These are phyloP conservation scores for Drosophila littoralis DNA, from an alignment of 1,140 invertebrate genomes.

Conservation along the genomic window DNA sequence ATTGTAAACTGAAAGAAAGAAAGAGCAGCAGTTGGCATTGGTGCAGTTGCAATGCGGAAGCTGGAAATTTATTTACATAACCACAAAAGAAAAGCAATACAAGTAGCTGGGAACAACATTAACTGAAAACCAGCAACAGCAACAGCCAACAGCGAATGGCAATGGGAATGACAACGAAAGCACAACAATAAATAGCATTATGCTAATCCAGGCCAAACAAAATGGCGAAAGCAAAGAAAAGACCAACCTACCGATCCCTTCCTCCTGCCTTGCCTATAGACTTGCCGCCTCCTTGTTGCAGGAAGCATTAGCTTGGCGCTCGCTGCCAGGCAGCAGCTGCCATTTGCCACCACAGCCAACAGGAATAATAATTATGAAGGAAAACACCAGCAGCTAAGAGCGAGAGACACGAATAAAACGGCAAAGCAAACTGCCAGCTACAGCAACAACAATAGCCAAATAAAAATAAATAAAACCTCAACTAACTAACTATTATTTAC, in stretches of 20 bases:
- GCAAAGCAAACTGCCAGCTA: slow-evolving; percentile 28
- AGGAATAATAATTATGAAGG: slow-evolving; percentile 69
- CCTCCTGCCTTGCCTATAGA: not conserved
- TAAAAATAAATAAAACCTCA: slow-evolving; percentile 53
- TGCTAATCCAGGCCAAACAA: slow-evolving; percentile 75
- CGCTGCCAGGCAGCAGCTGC: slow-evolving; percentile 62
- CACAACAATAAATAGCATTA: slow-evolving; percentile 81
- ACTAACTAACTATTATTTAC: slow-evolving; percentile 68
- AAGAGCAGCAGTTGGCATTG: slow-evolving; percentile 26
- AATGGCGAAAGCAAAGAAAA: slow-evolving; percentile 76
- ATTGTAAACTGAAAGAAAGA: slow-evolving; percentile 20
- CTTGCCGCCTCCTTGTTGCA: slow-evolving; percentile 14
- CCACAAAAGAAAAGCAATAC: slow-evolving; percentile 54
- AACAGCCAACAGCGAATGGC: slow-evolving; percentile 29
- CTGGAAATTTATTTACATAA: slow-evolving; percentile 60
- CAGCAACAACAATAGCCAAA: slow-evolving; percentile 34
- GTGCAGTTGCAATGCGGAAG: slow-evolving; percentile 55
- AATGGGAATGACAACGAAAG: slow-evolving; percentile 64
- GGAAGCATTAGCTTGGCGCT: slow-evolving; percentile 48
- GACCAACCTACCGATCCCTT: slow-evolving; percentile 14
- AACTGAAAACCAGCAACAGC: slow-evolving; percentile 55
- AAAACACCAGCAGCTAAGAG: slow-evolving; percentile 36
- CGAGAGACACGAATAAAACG: slow-evolving; percentile 19
- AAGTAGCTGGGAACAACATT: slow-evolving; percentile 64
- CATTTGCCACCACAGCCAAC: slow-evolving; percentile 38